Evolutionary conservation across 2,113 vertebrate genomes (phyloP).

Genomic region (Symphodus melops): DNA sequence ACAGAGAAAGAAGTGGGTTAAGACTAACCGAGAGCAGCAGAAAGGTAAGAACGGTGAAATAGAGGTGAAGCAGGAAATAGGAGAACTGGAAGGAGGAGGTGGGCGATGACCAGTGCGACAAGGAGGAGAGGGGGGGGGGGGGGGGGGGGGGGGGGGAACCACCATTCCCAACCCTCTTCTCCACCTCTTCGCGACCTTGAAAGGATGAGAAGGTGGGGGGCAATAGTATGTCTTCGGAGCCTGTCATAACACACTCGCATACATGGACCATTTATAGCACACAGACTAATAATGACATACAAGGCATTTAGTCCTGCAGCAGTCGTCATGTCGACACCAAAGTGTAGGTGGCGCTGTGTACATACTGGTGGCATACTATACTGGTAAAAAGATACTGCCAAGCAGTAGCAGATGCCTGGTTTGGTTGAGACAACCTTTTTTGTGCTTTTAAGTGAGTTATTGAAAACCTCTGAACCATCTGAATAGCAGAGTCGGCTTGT

Average conservation of each 20-base stretch:
- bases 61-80: not conserved
- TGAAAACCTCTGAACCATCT: no score
- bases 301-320: conserved; percentile 11
- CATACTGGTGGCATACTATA: not conserved
- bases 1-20: not conserved
- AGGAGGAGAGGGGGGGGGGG: conserved; percentile 14
- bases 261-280: not conserved
- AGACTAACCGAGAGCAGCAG: not conserved
- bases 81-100: conserved; percentile 1
- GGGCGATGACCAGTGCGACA: conserved; percentile 1
- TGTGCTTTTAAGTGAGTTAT: not conserved
- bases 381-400: no score
- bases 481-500: no score
- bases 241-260: conserved; percentile 46
- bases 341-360: not conserved
- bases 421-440: not conserved
- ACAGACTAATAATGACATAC: conserved; percentile 4
- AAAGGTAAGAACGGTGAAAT: not conserved
- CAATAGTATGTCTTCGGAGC: conserved; percentile 30
- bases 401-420: not conserved
- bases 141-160: no score
- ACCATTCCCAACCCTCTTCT: conserved; percentile 29
- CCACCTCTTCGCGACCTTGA: conserved; percentile 65
- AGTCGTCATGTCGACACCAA: not conserved
- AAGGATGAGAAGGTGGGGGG: conserved; percentile 40